These are phyloP conservation scores for Hylomyscus alleni DNA, from an alignment of 2,797 vertebrate species.

Conservation along the genomic window DNA sequence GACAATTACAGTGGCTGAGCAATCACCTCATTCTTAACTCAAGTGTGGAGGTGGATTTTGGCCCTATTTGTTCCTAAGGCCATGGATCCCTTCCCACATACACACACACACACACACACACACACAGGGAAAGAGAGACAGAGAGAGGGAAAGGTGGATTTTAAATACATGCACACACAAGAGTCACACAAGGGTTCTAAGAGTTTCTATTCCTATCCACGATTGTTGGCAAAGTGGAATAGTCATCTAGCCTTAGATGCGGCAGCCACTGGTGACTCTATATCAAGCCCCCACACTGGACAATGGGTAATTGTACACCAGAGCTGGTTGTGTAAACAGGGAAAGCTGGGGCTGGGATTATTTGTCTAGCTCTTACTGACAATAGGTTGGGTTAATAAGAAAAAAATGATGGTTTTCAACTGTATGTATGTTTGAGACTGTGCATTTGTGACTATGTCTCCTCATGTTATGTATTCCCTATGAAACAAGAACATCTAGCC, in stretches of 20 bases:
- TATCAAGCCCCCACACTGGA: background rate
- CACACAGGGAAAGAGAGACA: background rate
- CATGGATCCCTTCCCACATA: background rate
- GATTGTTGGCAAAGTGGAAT: background rate
- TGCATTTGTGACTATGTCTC: background rate
- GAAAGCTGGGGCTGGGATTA: background rate
- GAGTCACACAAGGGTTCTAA: background rate
- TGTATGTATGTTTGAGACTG: background rate
- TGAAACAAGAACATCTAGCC: background rate
- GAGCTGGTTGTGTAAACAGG: constrained; percentile 5
- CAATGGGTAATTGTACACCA: background rate
- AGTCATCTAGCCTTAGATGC: background rate
- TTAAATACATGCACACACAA: background rate
- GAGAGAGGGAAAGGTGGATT: background rate
- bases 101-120: background rate
- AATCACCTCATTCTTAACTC: constrained; percentile 52
- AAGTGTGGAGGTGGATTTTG: background rate
- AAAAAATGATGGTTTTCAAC: constrained; percentile 28
- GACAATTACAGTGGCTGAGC: constrained; percentile 41
- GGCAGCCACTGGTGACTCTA: background rate
- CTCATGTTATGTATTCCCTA: background rate
- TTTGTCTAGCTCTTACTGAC: constrained; percentile 16
- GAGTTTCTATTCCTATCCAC: background rate
- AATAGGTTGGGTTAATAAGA: constrained; percentile 32
- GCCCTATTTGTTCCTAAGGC: background rate